Evolutionary conservation across 2,797 vertebrate species (phyloP).

Genomic region (Pygocentrus nattereri): DNA sequence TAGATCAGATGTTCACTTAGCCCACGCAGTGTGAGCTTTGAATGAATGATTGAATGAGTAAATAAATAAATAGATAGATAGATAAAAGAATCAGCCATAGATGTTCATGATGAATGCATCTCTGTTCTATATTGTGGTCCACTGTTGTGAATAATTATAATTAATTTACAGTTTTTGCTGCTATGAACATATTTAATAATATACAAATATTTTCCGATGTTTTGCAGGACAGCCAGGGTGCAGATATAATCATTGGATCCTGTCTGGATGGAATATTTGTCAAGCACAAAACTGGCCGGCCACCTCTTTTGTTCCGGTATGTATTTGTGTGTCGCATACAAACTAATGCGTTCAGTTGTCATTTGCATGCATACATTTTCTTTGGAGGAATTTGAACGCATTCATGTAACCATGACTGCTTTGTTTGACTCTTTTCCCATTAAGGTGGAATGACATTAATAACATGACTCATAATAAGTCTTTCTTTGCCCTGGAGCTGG

Average conservation of each 20-base stretch:
- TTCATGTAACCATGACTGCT: conserved; percentile 47
- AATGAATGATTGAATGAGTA: no score
- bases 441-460: conserved; percentile 97
- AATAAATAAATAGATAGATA: no score
- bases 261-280: conserved; percentile 97
- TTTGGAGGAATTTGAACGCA: not conserved
- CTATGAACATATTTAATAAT: not conserved
- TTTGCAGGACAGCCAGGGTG: conserved; percentile 91
- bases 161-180: not conserved
- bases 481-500: conserved; percentile 92
- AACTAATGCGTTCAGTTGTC: not conserved
- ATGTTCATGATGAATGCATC: not conserved
- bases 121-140: not conserved
- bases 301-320: conserved; percentile 91
- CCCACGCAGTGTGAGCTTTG: no score
- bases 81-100: no score
- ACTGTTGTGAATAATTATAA: not conserved
- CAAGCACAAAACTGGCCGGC: conserved; percentile 92
- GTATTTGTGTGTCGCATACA: conserved; percentile 9
- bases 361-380: not conserved
- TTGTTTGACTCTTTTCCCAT: conserved; percentile 54
- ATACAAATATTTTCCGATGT: not conserved
- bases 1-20: no score
- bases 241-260: conserved; percentile 91
- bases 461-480: conserved; percentile 99